A percentile compares a stretch with the other conserved stretches of the same genome.
phyloP scores from a whole-genome alignment of 1,140 invertebrate species.

The Temnothorax longispinosus region DNA sequence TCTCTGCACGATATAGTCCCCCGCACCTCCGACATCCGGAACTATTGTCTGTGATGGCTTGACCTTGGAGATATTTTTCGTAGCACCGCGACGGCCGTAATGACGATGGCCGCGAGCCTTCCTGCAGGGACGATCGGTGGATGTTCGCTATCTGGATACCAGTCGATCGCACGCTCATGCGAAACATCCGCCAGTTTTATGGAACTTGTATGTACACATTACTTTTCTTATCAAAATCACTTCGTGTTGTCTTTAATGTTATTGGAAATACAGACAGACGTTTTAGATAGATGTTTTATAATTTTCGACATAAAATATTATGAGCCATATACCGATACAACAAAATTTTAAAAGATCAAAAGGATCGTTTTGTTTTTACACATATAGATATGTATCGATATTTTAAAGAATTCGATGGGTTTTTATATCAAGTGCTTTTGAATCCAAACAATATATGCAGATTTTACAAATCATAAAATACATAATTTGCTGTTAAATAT shows the following conservation, averaged over 20 bases:
- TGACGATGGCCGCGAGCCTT: constrained; percentile 52
- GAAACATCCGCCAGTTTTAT: background rate
- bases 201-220: background rate
- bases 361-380: background rate
- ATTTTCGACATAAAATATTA: background rate
- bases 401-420: background rate
- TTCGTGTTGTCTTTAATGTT: background rate
- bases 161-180: background rate
- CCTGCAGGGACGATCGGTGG: constrained; percentile 29
- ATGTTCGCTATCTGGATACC: constrained; percentile 27
- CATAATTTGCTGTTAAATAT: background rate
- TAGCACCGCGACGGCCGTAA: constrained; percentile 56
- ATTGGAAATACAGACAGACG: background rate
- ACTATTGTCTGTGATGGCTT: constrained; percentile 73
- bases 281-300: constrained; percentile 8
- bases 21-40: constrained; percentile 69
- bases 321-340: background rate
- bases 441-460: background rate
- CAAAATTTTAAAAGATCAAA: background rate
- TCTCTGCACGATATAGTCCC: constrained; percentile 48
- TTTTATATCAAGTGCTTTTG: background rate
- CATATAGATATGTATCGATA: background rate
- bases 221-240: background rate
- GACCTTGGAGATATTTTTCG: constrained; percentile 73
- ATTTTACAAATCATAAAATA: constrained; percentile 5